These are phyloP conservation scores for Zygogramma bicolorata DNA, from an alignment of 2,888 invertebrate species.

Conservation along the genomic window DNA sequence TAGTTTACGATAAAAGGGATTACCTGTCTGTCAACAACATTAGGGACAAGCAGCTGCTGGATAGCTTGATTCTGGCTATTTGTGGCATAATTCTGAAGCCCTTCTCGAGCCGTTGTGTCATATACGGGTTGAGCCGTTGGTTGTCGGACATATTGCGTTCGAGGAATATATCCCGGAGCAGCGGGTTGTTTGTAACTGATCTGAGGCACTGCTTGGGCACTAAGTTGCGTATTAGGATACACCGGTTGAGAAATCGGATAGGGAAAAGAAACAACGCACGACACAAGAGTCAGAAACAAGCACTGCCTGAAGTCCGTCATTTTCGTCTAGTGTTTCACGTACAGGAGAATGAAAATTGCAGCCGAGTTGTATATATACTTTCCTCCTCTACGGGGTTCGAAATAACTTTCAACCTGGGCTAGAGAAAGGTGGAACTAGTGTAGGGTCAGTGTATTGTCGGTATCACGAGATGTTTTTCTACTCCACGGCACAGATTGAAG, in stretches of 20 bases:
- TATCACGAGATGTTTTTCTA: slow-evolving; percentile 40
- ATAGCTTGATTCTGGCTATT: slow-evolving; percentile 61
- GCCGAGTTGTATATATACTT: slow-evolving; percentile 34
- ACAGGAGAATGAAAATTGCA: slow-evolving; percentile 17
- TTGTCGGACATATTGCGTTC: slow-evolving; percentile 40
- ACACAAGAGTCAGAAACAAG: slow-evolving; percentile 44
- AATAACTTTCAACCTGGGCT: slow-evolving; percentile 5
- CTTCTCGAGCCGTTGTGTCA: slow-evolving; percentile 47
- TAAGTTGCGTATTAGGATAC: slow-evolving; percentile 51
- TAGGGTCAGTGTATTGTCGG: slow-evolving; percentile 47
- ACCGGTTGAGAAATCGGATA: slow-evolving; percentile 52
- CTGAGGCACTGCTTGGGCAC: slow-evolving; percentile 50
- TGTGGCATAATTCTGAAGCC: slow-evolving; percentile 65
- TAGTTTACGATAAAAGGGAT: too few species aligned
- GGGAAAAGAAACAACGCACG: slow-evolving; percentile 43
- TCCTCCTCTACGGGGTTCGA: slow-evolving; percentile 31
- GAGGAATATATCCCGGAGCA: slow-evolving; percentile 35
- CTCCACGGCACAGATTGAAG: slow-evolving; percentile 14
- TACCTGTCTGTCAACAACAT: slow-evolving; percentile 67
- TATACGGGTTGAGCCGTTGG: slow-evolving; percentile 41
- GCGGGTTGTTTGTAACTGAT: slow-evolving; percentile 42
- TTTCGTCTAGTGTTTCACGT: slow-evolving; percentile 22
- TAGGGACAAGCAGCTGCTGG: slow-evolving; percentile 58
- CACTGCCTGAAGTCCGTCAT: slow-evolving; percentile 44
- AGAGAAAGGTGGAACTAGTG: slow-evolving; percentile 48